Base-by-base conservation (phyloP, 2,113 vertebrate species). In the Leptodactylus fuscus region DNA sequence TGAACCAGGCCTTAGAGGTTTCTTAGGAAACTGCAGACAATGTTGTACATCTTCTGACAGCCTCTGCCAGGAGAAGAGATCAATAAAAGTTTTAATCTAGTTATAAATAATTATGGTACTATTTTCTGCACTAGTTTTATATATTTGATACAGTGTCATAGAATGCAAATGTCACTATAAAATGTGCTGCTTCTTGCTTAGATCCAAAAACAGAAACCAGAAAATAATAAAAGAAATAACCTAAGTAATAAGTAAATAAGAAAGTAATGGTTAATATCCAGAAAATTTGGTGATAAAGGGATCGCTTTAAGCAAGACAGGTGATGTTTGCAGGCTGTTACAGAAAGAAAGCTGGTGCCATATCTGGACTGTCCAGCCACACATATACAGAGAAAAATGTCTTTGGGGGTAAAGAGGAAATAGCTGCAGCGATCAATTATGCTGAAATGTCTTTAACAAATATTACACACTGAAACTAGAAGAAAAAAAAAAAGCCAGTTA, bases 391-490 rank as follows among this genome's bases (percentile, higher is more conserved):
- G 36, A 87, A 82, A 82, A 81, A 81, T 82, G 78, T 48, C 75
- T 77, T 86, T 77, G 46, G 77, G 84, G 85, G 85, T 83, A 84
- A 76, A 89, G 87, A 87, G 88, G 87, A 92, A 93, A 91, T 89
- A 85, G 85, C 88, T 87, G 89, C 81, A 82, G 81, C 87, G 87
- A 90, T 87, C 87, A 87, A 85, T 91, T 88, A 87, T 86, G 89
- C 82, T 77, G 88, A 87, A 83, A 89, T 65, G 80, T 84, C 87
- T 88, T 85, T 87, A 77, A 88, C 89, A 89, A 88, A 89, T 87
- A 89, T 85, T 85, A n/a, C 62, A 87, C 91, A 81, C 85, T 89
- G 88, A 74, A 90, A 89, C 87, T 71, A 91, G 85, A 82, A 62
- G 87, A 65, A 86, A 89, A 87, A 65, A 86, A 89, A 91, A 92